These are phyloP conservation scores for Philonicus albiceps DNA, from an alignment of 2,888 invertebrate genomes.

Conservation along the genomic window DNA sequence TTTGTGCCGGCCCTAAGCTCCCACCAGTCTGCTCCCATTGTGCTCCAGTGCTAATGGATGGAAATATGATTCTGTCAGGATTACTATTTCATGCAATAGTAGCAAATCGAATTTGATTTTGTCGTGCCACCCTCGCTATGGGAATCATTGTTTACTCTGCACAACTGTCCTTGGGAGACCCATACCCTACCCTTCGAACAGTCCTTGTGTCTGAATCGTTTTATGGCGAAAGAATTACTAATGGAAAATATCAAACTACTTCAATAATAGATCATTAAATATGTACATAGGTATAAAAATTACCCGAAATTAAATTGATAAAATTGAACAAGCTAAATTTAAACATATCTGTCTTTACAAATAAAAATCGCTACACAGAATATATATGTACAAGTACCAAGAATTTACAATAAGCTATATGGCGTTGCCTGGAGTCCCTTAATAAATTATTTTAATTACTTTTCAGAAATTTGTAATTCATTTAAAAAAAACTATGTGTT, in stretches of 20 bases:
- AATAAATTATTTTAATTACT: too few species aligned
- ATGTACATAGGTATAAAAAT: too few species aligned
- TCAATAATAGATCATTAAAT: too few species aligned
- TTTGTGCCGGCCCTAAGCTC: constrained; percentile 7
- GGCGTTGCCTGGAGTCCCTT: too few species aligned
- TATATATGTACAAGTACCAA: too few species aligned
- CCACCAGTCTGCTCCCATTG: constrained; percentile 1
- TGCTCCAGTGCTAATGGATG: constrained; percentile 40
- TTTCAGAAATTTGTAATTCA: too few species aligned
- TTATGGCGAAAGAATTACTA: neutral
- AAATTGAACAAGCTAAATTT: too few species aligned
- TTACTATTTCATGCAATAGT: constrained; percentile 27
- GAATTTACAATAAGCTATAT: too few species aligned
- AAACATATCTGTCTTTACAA: too few species aligned
- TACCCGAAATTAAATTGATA: too few species aligned
- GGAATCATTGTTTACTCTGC: neutral
- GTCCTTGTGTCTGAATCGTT: neutral
- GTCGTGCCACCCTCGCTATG: neutral
- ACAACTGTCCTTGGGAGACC: neutral
- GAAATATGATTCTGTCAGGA: constrained; percentile 40
- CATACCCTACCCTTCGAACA: neutral
- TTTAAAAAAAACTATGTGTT: too few species aligned
- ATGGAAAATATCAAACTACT: neutral
- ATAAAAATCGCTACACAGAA: too few species aligned
- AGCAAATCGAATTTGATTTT: constrained; percentile 31